These are phyloP conservation scores for Smutsia temminckii DNA, from an alignment of 2,797 vertebrate genomes.

Conservation along the genomic window DNA sequence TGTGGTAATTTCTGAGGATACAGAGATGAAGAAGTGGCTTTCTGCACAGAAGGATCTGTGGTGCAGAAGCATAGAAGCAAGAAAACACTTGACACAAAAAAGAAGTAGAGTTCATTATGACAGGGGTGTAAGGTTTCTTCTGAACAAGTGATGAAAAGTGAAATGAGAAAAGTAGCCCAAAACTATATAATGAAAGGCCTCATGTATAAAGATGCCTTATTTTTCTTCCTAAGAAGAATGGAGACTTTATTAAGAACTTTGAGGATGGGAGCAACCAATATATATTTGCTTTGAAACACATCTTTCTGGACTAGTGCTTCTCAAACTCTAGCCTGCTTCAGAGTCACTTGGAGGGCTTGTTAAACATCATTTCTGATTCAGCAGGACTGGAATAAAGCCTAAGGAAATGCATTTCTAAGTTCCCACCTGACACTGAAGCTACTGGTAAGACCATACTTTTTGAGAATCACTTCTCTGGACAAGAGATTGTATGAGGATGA, in stretches of 20 bases:
- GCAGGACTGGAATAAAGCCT: neutral
- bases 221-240: neutral
- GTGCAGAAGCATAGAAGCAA: neutral
- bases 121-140: neutral
- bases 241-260: neutral
- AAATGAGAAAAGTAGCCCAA: neutral
- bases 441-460: neutral
- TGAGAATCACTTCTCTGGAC: neutral
- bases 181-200: neutral
- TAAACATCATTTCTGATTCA: neutral
- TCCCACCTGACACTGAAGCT: neutral
- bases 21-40: neutral
- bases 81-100: neutral
- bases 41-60: neutral
- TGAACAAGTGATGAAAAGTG: neutral
- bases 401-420: neutral
- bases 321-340: neutral
- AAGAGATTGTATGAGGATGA: neutral
- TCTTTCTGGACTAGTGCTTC: neutral
- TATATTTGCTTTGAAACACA: neutral
- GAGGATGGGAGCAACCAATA: neutral
- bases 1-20: neutral
- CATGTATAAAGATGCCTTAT: neutral
- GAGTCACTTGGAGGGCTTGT: neutral
- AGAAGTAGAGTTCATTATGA: neutral